These are phyloP conservation scores for Anhinga anhinga DNA, from an alignment of 2,113 vertebrate genomes.

Conservation along the genomic window DNA sequence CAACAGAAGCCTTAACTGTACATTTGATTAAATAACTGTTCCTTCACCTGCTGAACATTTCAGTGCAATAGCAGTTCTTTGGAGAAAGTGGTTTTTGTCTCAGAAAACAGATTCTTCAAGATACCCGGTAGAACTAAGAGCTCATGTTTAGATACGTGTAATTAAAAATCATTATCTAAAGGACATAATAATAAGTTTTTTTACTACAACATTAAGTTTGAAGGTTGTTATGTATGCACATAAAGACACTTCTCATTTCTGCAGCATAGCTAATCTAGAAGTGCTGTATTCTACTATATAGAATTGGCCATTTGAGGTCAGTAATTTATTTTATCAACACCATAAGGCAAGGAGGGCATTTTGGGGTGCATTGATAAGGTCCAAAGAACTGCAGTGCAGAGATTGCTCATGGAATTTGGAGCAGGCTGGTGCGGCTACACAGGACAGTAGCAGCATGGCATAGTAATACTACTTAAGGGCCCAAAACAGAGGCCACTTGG, in stretches of 20 bases:
- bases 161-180: slow-evolving; percentile 15
- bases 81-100: background rate
- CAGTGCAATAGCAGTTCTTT: slow-evolving; percentile 24
- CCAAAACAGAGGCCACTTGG: background rate
- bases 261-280: background rate
- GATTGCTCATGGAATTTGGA: background rate
- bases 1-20: slow-evolving; percentile 21
- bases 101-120: background rate
- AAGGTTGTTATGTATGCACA: accelerated
- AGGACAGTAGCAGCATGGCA: accelerated
- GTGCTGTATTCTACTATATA: background rate
- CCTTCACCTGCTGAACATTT: slow-evolving; percentile 7
- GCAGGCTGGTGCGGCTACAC: accelerated
- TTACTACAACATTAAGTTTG: background rate
- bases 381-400: background rate
- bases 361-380: no score
- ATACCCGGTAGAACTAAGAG: background rate
- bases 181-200: background rate
- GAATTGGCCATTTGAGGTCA: accelerated
- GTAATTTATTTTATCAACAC: background rate
- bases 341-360: background rate
- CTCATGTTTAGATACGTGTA: background rate
- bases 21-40: slow-evolving; percentile 59
- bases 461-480: background rate
- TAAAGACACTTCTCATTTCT: background rate